phyloP scores from a whole-genome alignment of 2,888 invertebrate species.

The Hydriomena furcata region DNA sequence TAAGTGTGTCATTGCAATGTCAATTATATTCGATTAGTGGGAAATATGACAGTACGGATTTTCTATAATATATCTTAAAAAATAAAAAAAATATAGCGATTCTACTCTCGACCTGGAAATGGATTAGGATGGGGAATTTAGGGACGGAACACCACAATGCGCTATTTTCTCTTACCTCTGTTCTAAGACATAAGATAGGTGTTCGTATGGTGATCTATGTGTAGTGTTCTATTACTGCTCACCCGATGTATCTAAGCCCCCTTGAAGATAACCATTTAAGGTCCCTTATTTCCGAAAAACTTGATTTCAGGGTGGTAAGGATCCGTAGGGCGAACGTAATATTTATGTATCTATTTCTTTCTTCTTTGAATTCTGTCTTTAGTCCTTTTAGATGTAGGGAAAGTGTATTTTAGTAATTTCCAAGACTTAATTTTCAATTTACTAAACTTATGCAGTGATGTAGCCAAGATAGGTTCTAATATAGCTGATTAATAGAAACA shows the following conservation, averaged over 20 bases:
- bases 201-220: conserved; percentile 62
- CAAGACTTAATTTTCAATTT: conserved; percentile 30
- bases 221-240: conserved; percentile 60
- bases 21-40: conserved; percentile 82
- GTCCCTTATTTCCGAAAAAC: not conserved
- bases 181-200: conserved; percentile 60
- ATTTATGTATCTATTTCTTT: conserved; percentile 32
- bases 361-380: conserved; percentile 20
- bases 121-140: conserved; percentile 45
- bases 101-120: conserved; percentile 50
- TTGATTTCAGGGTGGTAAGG: not conserved
- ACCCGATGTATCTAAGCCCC: conserved; percentile 33
- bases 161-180: conserved; percentile 50
- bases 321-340: conserved; percentile 15
- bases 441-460: conserved; percentile 62
- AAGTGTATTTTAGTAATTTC: conserved; percentile 32
- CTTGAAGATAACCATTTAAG: not conserved
- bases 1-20: conserved; percentile 81
- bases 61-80: conserved; percentile 70
- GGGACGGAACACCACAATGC: conserved; percentile 48
- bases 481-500: conserved; percentile 61
- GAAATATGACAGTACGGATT: conserved; percentile 71
- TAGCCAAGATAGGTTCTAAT: conserved; percentile 62
- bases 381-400: conserved; percentile 23
- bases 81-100: conserved; percentile 46